Percentiles rank a stretch among this genome's conserved stretches.
Evolutionary conservation across 2,113 vertebrate genomes (phyloP).

Genomic region (Thamnaconus septentrionalis): DNA sequence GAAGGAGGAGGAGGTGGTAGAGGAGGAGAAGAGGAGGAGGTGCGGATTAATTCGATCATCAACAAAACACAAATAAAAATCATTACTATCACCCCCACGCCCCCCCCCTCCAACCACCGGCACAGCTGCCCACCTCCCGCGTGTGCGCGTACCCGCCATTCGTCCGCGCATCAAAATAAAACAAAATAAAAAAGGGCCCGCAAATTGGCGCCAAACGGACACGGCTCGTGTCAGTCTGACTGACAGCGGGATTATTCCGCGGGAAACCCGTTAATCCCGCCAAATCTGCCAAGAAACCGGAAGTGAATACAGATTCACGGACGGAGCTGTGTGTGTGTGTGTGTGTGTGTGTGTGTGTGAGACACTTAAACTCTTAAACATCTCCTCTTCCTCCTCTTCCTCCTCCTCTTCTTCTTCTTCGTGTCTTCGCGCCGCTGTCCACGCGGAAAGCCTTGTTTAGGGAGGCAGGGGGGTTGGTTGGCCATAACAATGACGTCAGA

Average conservation of each 20-base stretch:
- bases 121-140: no score
- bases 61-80: no score
- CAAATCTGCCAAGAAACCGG: not conserved
- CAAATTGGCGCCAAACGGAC: not conserved
- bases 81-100: no score
- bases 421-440: slow-evolving; percentile 11
- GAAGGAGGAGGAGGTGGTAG: no score
- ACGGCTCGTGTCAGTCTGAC: slow-evolving; percentile 19
- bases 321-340: slow-evolving; percentile 4
- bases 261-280: slow-evolving; percentile 38
- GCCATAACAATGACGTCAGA: slow-evolving; percentile 55
- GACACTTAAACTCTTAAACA: not conserved
- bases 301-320: slow-evolving; percentile 32
- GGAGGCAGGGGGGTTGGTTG: slow-evolving; percentile 3
- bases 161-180: slow-evolving; percentile 23
- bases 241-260: slow-evolving; percentile 45
- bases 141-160: slow-evolving; percentile 11
- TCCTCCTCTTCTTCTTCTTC: not conserved
- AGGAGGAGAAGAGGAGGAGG: no score
- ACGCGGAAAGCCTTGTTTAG: slow-evolving; percentile 62
- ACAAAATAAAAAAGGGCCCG: no score
- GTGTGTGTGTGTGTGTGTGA: not conserved
- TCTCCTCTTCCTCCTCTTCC: not conserved
- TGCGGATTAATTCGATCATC: no score
- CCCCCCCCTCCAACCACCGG: no score